Evolutionary conservation across 2,797 vertebrate genomes (phyloP).

Genomic region (Chiroxiphia lanceolata): DNA sequence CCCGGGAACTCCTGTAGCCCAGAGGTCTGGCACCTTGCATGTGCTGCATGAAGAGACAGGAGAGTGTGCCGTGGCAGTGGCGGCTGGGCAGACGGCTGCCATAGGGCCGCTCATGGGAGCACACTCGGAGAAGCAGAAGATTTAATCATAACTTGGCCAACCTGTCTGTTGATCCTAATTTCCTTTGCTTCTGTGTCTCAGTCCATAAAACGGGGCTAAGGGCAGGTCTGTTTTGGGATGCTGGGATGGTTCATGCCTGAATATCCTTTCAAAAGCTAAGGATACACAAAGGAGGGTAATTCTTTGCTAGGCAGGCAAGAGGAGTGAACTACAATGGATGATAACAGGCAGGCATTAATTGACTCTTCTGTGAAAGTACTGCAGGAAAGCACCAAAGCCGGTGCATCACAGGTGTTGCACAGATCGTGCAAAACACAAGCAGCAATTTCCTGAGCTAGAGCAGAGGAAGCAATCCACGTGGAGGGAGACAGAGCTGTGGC

Average conservation of each 20-base stretch:
- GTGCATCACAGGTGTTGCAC: not conserved
- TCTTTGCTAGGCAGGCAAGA: not conserved
- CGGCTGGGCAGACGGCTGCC: fast-evolving
- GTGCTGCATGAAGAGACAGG: not conserved
- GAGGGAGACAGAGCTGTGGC: fast-evolving
- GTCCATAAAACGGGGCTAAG: not conserved
- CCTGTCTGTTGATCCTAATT: not conserved
- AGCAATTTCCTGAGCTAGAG: not conserved
- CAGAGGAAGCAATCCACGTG: not conserved
- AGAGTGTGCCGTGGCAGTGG: not conserved
- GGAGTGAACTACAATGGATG: not conserved
- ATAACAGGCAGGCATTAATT: not conserved
- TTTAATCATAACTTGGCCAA: not conserved
- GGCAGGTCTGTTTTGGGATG: not conserved
- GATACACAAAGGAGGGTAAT: not conserved
- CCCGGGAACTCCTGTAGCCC: not conserved
- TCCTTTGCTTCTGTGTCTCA: not conserved
- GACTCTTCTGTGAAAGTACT: not conserved
- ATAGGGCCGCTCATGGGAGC: fast-evolving
- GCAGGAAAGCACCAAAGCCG: not conserved
- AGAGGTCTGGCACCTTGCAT: not conserved
- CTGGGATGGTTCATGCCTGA: not conserved
- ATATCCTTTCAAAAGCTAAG: not conserved
- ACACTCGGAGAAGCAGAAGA: not conserved
- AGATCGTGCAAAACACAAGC: not conserved